These are phyloP conservation scores for Megaptera novaeangliae DNA, from an alignment of 2,113 vertebrate genomes.

Conservation along the genomic window DNA sequence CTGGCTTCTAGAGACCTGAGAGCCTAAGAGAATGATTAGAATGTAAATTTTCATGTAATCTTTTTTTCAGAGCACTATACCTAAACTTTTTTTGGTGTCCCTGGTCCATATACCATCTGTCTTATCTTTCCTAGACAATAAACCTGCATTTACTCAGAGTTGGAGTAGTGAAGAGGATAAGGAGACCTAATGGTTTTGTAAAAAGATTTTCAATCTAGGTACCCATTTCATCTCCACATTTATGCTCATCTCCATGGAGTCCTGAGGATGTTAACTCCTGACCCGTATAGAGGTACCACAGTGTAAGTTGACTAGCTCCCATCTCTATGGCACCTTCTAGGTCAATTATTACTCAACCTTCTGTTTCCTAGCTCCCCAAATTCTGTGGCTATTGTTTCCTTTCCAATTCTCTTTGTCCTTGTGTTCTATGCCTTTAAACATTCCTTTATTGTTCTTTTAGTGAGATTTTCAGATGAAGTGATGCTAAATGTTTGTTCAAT, in stretches of 20 bases:
- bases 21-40: neutral
- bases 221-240: neutral
- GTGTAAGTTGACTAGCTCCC: neutral
- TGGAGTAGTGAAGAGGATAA: neutral
- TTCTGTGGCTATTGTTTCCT: neutral
- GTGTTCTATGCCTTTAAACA: neutral
- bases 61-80: neutral
- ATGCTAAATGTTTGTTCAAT: neutral
- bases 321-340: neutral
- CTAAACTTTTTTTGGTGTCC: neutral
- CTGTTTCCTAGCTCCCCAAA: neutral
- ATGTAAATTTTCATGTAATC: neutral
- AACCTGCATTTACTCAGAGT: neutral
- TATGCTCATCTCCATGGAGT: neutral
- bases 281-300: neutral
- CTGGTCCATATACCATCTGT: neutral
- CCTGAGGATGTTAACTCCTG: neutral
- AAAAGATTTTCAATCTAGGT: neutral
- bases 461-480: neutral
- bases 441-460: neutral
- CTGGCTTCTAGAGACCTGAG: neutral
- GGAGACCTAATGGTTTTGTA: neutral
- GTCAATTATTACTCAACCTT: neutral
- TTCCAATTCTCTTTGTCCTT: neutral
- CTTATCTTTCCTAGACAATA: neutral